Conservation (phyloP, 2,113 vertebrate genomes). For the Hemichromis elongatus region DNA sequence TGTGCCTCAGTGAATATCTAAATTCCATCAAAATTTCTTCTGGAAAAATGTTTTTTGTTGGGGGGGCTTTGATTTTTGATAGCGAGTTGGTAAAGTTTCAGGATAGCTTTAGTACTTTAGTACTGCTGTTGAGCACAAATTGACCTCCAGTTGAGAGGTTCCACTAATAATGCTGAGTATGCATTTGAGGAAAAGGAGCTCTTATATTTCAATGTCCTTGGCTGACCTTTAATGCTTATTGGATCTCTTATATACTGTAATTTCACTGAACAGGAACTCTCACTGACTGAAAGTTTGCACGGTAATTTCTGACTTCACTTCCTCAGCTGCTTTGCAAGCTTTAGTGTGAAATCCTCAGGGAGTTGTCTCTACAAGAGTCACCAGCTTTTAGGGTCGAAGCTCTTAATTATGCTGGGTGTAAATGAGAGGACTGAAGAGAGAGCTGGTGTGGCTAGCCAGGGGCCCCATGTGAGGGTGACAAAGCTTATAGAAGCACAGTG, state of each 20-base stretch:
- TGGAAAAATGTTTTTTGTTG: not conserved
- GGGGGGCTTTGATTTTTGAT: not conserved
- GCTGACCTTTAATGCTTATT: not conserved
- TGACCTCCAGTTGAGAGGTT: not conserved
- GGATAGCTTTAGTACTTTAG: not conserved
- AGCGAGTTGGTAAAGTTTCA: not conserved
- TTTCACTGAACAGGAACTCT: constrained; percentile 4
- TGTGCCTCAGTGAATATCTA: not conserved
- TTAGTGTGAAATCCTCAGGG: constrained; percentile 41
- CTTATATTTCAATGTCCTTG: not conserved
- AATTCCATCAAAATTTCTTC: not conserved
- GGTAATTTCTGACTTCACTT: constrained; percentile 46
- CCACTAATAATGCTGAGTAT: not conserved
- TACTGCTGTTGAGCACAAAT: not conserved
- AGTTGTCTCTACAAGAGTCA: constrained; percentile 47
- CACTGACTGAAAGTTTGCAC: constrained; percentile 5
- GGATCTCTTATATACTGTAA: not conserved
- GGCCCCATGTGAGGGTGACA: constrained; percentile 49
- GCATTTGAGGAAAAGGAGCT: not conserved
- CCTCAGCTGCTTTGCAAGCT: constrained; percentile 36
- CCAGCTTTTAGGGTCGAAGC: constrained; percentile 47
- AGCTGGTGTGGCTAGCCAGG: constrained; percentile 34
- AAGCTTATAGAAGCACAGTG: constrained; percentile 42
- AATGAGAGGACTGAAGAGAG: constrained; percentile 52
- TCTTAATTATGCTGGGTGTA: constrained; percentile 62